Base-by-base conservation (phyloP, 2,113 vertebrate species). In the Phrynocephalus versicolor region DNA sequence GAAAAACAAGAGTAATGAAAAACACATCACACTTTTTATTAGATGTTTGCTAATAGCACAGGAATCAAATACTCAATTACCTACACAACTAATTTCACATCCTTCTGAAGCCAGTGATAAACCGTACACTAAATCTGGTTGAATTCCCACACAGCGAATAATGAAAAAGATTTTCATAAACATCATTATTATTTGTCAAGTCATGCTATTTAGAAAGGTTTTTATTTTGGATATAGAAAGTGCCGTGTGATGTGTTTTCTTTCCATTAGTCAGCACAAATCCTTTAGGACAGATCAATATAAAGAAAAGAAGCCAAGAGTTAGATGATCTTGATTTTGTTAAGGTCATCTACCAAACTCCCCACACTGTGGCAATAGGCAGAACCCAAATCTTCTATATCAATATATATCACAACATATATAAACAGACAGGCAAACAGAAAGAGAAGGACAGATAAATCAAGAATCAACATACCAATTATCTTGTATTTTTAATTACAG, bases 1-100 rank as follows among this genome's bases (percentile, higher is more conserved):
- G 88, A 91, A 74, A 19, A 1, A 83, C 51, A 90, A 45, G 78
- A 69, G 1, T 35, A 30, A 86, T 77, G 77, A 51, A 85, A 25
- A 65, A 65, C 27, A 84, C 74, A 85, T 6, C 82, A 87, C 21
- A 81, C 93, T 82, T 74, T 83, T 12, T 85, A 79, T 77, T 80
- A 65, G 51, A 79, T 15, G 84, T 83, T 37, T 58, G 45, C 81
- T 55, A 55, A 14, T 81, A 81, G 88, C 21, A 77, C 82, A 69
- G 69, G 23, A 86, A 87, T 5, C 45, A 51, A 51, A 51, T 10
- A 51, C 10, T 5, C 45, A 5, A 51, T 51, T 51, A 51, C 0
- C 55, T 2, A 60, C 18, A 51, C 14, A 55, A 51, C 88, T 81
- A 76, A 5, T 76, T 62, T 73, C 75, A 45, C 41, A 65, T 65